Evolutionary conservation across 2,113 vertebrate genomes (phyloP), one percentile per base, ranked within the genome.

Genomic region (Brachyistius frenatus): DNA sequence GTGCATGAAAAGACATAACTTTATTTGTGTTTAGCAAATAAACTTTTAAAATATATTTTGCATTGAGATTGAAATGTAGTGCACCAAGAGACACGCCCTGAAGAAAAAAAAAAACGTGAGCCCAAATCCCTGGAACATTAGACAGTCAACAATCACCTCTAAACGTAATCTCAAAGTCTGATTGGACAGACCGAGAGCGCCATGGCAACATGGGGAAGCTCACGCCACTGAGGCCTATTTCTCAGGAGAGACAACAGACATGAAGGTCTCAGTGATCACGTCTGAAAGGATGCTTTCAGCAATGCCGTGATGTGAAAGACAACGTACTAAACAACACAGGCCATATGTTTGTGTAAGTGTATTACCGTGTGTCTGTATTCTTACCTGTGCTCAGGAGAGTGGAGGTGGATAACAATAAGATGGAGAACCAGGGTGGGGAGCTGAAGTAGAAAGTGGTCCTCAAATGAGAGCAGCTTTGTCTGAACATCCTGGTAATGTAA

Each of bases 381-480:
- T 80, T 81, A 92, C 88, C 90, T 77, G 73, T 30, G 60, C 60
- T 86, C 46, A 81, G 10, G 52, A 90, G 54, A 54, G 47, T 31
- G 5, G 73, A 70, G 5, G 52, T 37, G 55, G 31, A 83, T 7
- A 86, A 36, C 44, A 86, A 47, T 39, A 79, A 49, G 14, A 76
- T 32, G 30, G 56, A 32, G 35, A 72, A n/a, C 50, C 69, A 31
- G 30, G 46, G 36, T 0, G 15, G 47, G 35, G 23, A 39, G 50
- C 49, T 30, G 55, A 54, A 54, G 54, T 23, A 46, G 36, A 33
- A 66, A 35, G n/a, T 4, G 35, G 57, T 53, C 33, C 57, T 71
- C 56, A 58, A 8, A n/a, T 5, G n/a, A 53, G 36, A n/a, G 47
- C 10, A 13, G 47, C 30, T 53, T 39, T 39, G 62, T 78, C 41